A percentile compares a stretch with the other conserved stretches of the same genome.
Conservation (phyloP, 1,140 invertebrate genomes). For the Delia radicum region DNA sequence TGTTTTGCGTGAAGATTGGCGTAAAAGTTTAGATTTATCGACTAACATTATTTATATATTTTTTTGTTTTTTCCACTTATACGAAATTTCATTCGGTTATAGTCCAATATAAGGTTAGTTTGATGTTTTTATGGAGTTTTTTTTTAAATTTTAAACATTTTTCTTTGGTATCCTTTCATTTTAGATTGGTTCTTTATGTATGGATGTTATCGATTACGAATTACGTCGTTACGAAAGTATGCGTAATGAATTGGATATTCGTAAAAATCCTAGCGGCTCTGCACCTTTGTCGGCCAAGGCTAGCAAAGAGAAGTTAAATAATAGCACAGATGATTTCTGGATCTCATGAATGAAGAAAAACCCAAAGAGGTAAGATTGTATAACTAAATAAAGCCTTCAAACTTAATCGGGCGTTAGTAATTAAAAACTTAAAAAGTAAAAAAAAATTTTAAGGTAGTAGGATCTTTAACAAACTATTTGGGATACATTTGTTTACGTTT, state of each 20-base stretch:
- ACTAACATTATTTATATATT: conserved; percentile 97
- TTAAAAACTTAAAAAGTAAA: too few relatives aligned
- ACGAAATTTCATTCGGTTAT: conserved; percentile 93
- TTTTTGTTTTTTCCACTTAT: conserved; percentile 96
- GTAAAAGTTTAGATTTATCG: conserved; percentile 91
- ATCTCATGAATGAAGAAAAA: conserved; percentile 55
- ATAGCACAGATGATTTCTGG: conserved; percentile 49
- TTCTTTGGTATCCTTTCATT: conserved; percentile 33
- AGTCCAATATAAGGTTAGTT: conserved; percentile 78
- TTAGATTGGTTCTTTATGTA: conserved; percentile 90
- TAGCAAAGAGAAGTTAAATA: conserved; percentile 51
- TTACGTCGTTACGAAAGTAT: conserved; percentile 89
- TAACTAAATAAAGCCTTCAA: background rate
- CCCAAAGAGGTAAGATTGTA: conserved; percentile 43
- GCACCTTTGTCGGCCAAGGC: conserved; percentile 45
- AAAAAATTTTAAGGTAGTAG: too few relatives aligned
- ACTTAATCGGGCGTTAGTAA: background rate
- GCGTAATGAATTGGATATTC: conserved; percentile 83
- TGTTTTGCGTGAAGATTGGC: conserved; percentile 96
- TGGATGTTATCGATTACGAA: conserved; percentile 95
- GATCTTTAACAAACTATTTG: too few relatives aligned
- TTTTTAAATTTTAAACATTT: background rate
- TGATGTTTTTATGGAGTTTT: background rate
- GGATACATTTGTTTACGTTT: too few relatives aligned
- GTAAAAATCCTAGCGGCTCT: conserved; percentile 56